A percentile compares a stretch with the other conserved stretches of the same genome.
Evolutionary conservation across 2,888 invertebrate genomes (phyloP).

Genomic region (Prosopocoilus inquinatus): DNA sequence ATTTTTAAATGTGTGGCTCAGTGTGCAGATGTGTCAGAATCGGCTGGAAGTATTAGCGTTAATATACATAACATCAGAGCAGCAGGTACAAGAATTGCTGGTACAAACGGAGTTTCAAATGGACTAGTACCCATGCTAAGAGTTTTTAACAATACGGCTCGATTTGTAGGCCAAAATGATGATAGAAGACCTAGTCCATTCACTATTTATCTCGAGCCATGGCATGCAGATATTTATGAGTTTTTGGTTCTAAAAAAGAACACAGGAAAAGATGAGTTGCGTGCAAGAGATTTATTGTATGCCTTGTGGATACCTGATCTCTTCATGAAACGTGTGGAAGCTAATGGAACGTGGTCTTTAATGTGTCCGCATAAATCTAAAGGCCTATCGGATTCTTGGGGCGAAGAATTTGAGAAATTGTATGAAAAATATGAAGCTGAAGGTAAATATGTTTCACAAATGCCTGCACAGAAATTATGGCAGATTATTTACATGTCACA

Average conservation of each 20-base stretch:
- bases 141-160: constrained; percentile 92
- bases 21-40: constrained; percentile 94
- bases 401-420: constrained; percentile 87
- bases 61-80: constrained; percentile 95
- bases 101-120: constrained; percentile 92
- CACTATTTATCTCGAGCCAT: constrained; percentile 96
- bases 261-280: constrained; percentile 89
- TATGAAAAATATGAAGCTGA: constrained; percentile 84
- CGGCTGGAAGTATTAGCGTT: constrained; percentile 95
- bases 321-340: constrained; percentile 93
- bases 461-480: constrained; percentile 88
- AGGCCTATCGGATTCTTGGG: constrained; percentile 89
- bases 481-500: constrained; percentile 91
- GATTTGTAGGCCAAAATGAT: constrained; percentile 97
- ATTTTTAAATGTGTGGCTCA: constrained; percentile 89
- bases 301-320: constrained; percentile 98
- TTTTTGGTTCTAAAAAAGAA: constrained; percentile 94
- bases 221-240: constrained; percentile 96
- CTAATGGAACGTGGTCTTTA: constrained; percentile 83
- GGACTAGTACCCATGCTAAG: constrained; percentile 94
- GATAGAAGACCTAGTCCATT: constrained; percentile 97
- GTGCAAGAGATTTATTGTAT: constrained; percentile 95
- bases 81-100: constrained; percentile 86
- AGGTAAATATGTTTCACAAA: constrained; percentile 62
- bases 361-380: constrained; percentile 97